Conservation (phyloP, 2,113 vertebrate species). For the Emydocephalus ijimae region DNA sequence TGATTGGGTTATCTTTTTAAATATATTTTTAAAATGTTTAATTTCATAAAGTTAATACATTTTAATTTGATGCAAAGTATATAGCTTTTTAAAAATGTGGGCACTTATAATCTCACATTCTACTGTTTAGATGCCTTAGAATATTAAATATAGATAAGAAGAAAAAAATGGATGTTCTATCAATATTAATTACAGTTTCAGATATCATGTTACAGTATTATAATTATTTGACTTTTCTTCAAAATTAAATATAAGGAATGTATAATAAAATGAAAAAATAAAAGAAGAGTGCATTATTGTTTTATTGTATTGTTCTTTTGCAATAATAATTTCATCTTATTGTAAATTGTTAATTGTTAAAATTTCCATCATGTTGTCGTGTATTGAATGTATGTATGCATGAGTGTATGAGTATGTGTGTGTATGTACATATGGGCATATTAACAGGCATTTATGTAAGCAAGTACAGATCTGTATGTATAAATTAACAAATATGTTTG, state of each 20-base stretch:
- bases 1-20: not conserved
- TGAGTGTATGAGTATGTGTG: not conserved
- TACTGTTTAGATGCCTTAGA: not conserved
- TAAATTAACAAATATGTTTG: not conserved
- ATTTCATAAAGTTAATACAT: not conserved
- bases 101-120: conserved; percentile 19
- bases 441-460: not conserved
- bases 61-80: conserved; percentile 25
- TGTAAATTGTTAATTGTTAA: not conserved
- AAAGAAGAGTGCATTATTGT: not conserved
- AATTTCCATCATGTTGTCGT: not conserved
- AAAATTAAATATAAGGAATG: not conserved
- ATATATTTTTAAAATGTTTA: not conserved
- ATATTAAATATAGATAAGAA: not conserved
- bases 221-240: not conserved
- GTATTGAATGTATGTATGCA: not conserved
- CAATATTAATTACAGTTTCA: not conserved
- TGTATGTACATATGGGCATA: not conserved
- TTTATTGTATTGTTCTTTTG: not conserved
- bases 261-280: not conserved
- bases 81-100: conserved; percentile 11
- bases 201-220: not conserved
- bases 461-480: not conserved
- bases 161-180: not conserved
- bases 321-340: not conserved